Conservation (phyloP, 2,888 invertebrate genomes). For the Drosophila mayaguana region DNA sequence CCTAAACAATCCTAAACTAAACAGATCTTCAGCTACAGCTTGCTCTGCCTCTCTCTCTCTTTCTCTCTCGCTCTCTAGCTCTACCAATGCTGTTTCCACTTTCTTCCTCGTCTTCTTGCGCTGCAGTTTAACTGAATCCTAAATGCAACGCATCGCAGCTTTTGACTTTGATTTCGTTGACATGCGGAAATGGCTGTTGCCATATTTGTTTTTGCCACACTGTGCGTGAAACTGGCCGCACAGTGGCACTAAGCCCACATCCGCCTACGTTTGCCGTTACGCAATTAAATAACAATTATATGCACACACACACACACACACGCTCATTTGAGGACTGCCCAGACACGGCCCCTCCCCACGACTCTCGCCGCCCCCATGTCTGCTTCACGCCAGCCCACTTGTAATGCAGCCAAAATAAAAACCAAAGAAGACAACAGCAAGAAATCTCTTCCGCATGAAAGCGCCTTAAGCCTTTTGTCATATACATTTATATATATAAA, state of each 20-base stretch:
- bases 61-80: neutral
- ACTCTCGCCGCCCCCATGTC: neutral
- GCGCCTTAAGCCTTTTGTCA: neutral
- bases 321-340: neutral
- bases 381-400: neutral
- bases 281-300: slow-evolving; percentile 44
- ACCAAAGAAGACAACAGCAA: neutral
- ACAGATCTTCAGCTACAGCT: slow-evolving; percentile 1
- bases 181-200: slow-evolving; percentile 55
- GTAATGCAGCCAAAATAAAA: slow-evolving; percentile 10
- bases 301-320: neutral
- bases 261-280: slow-evolving; percentile 46
- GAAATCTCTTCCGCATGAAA: slow-evolving; percentile 31
- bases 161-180: slow-evolving; percentile 33
- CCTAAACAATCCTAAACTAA: slow-evolving; percentile 3
- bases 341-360: neutral
- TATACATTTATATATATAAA: neutral
- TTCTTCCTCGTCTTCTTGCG: slow-evolving; percentile 12
- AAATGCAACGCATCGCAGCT: slow-evolving; percentile 52
- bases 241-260: slow-evolving; percentile 27
- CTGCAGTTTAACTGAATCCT: slow-evolving; percentile 28
- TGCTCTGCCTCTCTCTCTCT: neutral
- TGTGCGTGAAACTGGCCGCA: slow-evolving; percentile 15
- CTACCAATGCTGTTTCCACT: neutral
- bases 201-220: slow-evolving; percentile 39